phyloP scores from a whole-genome alignment of 2,888 invertebrate genomes.

The Nematopogon swammerdamellus region DNA sequence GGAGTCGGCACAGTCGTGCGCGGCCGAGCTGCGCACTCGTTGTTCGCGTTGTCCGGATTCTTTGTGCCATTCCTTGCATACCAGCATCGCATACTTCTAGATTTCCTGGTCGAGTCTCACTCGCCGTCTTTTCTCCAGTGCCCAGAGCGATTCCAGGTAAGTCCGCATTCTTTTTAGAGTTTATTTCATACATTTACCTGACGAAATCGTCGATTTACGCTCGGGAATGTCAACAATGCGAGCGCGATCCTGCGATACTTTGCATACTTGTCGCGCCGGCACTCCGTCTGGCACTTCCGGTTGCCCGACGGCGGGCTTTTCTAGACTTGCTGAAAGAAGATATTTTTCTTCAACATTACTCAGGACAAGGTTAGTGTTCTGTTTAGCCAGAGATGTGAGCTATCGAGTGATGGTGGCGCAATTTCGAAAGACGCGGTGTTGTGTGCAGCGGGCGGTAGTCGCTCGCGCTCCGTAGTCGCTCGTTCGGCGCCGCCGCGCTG shows the following conservation, averaged over 20 bases:
- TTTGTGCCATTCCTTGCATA: constrained; percentile 97
- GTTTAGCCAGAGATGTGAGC: constrained; percentile 9
- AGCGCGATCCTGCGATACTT: constrained; percentile 74
- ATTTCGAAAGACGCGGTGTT: constrained; percentile 59
- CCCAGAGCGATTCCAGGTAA: constrained; percentile 69
- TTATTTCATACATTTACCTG: constrained; percentile 61
- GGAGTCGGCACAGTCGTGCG: constrained; percentile 61
- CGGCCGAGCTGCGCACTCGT: constrained; percentile 77
- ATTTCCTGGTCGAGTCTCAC: constrained; percentile 65
- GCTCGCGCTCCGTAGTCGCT: background rate
- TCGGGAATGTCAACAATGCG: constrained; percentile 71
- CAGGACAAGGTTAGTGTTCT: constrained; percentile 7
- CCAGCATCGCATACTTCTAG: constrained; percentile 76
- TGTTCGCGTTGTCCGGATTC: constrained; percentile 94
- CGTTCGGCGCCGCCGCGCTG: constrained; percentile 10
- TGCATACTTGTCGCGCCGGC: constrained; percentile 74
- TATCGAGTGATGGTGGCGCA: constrained; percentile 39
- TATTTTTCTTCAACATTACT: constrained; percentile 1
- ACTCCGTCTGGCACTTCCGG: constrained; percentile 56
- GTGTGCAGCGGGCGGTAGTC: constrained; percentile 6
- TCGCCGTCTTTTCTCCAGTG: constrained; percentile 59
- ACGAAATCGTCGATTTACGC: constrained; percentile 61
- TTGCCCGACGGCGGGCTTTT: constrained; percentile 50
- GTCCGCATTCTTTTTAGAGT: constrained; percentile 57
- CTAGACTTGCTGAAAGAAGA: constrained; percentile 11